Conservation (phyloP, 2,888 invertebrate species). For the Periphyllus acericola region DNA sequence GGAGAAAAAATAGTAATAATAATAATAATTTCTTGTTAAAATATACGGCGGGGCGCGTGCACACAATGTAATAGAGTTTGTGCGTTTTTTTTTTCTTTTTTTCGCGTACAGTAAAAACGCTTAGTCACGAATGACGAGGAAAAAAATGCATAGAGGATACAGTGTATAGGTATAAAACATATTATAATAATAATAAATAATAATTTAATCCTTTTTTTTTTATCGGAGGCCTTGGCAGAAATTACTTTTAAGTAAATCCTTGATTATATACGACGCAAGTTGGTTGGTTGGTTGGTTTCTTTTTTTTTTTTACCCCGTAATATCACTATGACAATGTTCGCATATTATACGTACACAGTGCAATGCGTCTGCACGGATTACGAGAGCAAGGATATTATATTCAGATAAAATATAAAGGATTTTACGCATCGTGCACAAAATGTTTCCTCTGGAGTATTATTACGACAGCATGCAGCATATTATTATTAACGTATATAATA, state of each 20-base stretch:
- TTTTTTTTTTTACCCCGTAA: neutral
- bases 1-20: no score
- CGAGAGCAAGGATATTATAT: neutral
- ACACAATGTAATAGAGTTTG: neutral
- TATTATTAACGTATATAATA: conserved; percentile 3
- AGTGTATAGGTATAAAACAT: neutral
- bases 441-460: neutral
- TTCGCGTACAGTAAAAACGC: neutral
- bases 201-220: neutral
- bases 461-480: neutral
- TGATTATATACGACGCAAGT: neutral
- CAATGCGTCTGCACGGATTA: conserved; percentile 19
- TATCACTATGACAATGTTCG: neutral
- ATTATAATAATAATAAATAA: neutral
- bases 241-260: conserved; percentile 1
- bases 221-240: neutral
- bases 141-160: neutral
- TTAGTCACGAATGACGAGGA: neutral
- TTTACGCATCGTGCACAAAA: conserved; percentile 19
- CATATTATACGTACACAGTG: neutral
- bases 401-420: conserved; percentile 26
- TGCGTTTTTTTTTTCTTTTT: conserved; percentile 10
- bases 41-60: neutral
- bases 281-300: neutral
- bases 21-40: neutral